Evolutionary conservation across 2,888 invertebrate species (phyloP), one percentile per base, ranked within the genome.

Genomic region (Bellardia bayeri): DNA sequence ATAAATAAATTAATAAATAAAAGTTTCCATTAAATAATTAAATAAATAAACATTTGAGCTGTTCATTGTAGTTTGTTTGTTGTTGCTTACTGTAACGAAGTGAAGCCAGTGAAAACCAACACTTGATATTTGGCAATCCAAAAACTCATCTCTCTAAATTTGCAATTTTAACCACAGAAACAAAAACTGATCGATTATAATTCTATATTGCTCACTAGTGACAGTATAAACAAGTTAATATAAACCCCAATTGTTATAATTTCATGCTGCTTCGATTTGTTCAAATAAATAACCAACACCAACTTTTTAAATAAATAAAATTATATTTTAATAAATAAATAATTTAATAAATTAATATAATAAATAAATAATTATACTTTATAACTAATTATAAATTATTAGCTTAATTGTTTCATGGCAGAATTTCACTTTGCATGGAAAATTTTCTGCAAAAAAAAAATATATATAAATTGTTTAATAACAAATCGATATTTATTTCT

Each of bases 1-100:
- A 84, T 79, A 85, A 89, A 88, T 87, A 85, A 68, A 82, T 81
- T 86, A 78, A 88, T 86, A 88, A 85, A 80, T 86, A 82, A 33
- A 16, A 4, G 16, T 58, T 58, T 83, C 82, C 63, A 82, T 78
- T 82, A 82, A 74, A 83, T 83, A 85, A 88, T 42, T 88, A 86
- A 87, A 89, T 86, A 88, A 85, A 82, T 86, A 82, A 63, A 51
- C 9, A 63, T 68, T 86, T 85, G 9, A 13, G 45, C 45, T 45
- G 11, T 54, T 54, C n/a, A 4, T n/a, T n/a, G 7, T 23, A 49
- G 49, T 40, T 58, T 49, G 51, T 5, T 30, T 51, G 23, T 54
- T 56, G 14, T 54, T 58, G 37, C n/a, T n/a, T n/a, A 33, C 33
- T 5, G 4, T 5, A 33, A 33, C 3, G 33, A 33, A 33, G 33